phyloP scores from a whole-genome alignment of 2,113 vertebrate species.

The Chauna torquata region DNA sequence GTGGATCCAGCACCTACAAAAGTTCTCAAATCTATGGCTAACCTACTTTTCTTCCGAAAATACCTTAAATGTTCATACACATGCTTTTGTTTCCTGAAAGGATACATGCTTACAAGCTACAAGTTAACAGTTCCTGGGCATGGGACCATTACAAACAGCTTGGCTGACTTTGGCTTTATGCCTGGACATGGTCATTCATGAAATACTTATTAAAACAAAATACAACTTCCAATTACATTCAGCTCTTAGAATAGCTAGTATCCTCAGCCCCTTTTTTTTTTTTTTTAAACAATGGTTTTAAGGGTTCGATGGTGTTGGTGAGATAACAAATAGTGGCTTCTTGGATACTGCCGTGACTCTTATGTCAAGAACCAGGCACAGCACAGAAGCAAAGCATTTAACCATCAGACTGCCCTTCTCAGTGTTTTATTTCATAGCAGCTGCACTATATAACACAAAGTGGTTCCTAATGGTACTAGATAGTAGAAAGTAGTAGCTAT shows the following conservation, averaged over 20 bases:
- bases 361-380: not conserved
- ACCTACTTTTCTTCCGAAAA: not conserved
- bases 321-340: not conserved
- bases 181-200: constrained; percentile 63
- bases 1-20: not conserved
- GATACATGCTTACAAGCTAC: not conserved
- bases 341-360: not conserved
- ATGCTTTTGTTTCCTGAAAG: constrained; percentile 30
- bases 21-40: not conserved
- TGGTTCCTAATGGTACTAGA: not conserved
- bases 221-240: constrained; percentile 26
- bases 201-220: constrained; percentile 39
- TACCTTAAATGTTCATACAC: not conserved
- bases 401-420: not conserved
- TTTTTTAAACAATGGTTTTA: not conserved
- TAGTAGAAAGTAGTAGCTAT: not conserved
- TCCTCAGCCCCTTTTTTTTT: not conserved
- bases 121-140: constrained; percentile 32
- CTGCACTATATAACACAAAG: not conserved
- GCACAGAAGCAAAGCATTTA: not conserved
- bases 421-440: not conserved
- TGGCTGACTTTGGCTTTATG: constrained; percentile 54
- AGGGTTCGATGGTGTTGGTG: not conserved
- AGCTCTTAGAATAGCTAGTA: constrained; percentile 7
- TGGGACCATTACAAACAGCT: constrained; percentile 51